Percentiles rank a stretch among this genome's conserved stretches.
Evolutionary conservation across 2,888 invertebrate genomes (phyloP).

Genomic region (Chromoteleia sp.): DNA sequence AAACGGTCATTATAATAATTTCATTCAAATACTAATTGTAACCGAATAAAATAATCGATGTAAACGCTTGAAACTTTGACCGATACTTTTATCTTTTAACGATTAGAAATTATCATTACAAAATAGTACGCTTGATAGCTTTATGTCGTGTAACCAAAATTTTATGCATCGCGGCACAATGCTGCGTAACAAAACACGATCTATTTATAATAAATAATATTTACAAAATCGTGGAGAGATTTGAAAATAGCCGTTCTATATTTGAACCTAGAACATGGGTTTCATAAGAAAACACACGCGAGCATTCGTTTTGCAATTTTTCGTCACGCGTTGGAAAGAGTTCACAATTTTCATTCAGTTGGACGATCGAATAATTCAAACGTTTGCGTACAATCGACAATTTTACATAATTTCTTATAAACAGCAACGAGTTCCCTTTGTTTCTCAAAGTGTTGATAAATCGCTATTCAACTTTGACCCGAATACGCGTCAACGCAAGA

Average conservation of each 20-base stretch:
- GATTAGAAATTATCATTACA: not conserved
- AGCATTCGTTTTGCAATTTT: constrained; percentile 50
- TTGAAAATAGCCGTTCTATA: constrained; percentile 66
- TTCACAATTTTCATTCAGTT: not conserved
- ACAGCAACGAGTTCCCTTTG: too few species aligned
- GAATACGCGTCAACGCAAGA: too few species aligned
- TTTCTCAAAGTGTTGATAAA: too few species aligned
- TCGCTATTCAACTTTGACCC: too few species aligned
- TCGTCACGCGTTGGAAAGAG: constrained; percentile 18
- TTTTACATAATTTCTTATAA: too few species aligned
- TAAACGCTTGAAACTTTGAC: not conserved
- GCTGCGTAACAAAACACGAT: constrained; percentile 62
- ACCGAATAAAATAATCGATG: too few species aligned
- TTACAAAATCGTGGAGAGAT: constrained; percentile 65
- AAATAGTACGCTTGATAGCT: not conserved
- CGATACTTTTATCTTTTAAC: too few species aligned
- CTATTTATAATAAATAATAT: constrained; percentile 70
- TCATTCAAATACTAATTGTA: too few species aligned
- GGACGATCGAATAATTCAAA: too few species aligned
- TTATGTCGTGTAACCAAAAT: constrained; percentile 9
- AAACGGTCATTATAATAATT: too few species aligned
- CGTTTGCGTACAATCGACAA: not conserved
- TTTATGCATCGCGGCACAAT: constrained; percentile 45
- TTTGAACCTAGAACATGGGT: constrained; percentile 54
- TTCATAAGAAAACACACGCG: constrained; percentile 59